These are phyloP conservation scores for Ommatoiulus sabulosus DNA, from an alignment of 2,888 invertebrate species.

Conservation along the genomic window DNA sequence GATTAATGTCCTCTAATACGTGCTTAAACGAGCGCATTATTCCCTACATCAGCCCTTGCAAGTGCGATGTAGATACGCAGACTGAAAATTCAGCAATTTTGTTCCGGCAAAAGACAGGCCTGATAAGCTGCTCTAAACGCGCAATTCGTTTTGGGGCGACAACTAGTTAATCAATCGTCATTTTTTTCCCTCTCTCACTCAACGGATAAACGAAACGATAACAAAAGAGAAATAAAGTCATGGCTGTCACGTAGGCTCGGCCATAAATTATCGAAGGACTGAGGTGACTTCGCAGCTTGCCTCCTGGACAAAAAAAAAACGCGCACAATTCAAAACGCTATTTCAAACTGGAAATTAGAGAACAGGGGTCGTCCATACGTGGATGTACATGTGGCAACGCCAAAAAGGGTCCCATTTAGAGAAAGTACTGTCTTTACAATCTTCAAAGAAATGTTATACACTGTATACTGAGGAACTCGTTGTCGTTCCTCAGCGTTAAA, in stretches of 20 bases:
- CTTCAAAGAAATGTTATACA: too few relatives aligned
- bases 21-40: neutral
- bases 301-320: neutral
- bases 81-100: conserved; percentile 25
- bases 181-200: neutral
- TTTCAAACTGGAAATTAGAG: too few relatives aligned
- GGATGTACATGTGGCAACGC: too few relatives aligned
- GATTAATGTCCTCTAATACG: neutral
- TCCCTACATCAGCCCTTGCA: neutral
- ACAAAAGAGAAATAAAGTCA: neutral
- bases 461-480: too few relatives aligned
- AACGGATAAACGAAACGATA: conserved; percentile 22
- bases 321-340: too few relatives aligned
- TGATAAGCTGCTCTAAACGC: neutral
- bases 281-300: neutral
- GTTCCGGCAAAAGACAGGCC: neutral
- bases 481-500: too few relatives aligned
- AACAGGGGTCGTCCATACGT: too few relatives aligned
- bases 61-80: neutral
- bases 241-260: conserved; percentile 3
- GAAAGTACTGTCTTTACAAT: too few relatives aligned
- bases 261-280: neutral
- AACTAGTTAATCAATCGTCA: conserved; percentile 26
- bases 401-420: too few relatives aligned
- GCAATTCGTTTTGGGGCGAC: conserved; percentile 7